Conservation (phyloP, 1,140 invertebrate species). For the Drosophila insularis region DNA sequence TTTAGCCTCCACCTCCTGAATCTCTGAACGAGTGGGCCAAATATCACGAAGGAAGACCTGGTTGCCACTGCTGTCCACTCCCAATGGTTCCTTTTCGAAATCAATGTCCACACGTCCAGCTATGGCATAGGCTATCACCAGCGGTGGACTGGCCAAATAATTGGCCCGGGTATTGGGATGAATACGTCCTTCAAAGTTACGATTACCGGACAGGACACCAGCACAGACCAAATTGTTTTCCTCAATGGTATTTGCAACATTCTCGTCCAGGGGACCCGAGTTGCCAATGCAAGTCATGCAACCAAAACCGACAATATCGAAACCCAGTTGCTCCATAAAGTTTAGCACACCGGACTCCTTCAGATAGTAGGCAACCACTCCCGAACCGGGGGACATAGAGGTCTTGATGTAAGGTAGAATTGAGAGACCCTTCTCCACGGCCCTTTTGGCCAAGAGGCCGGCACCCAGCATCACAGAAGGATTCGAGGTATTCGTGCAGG, state of each 20-base stretch:
- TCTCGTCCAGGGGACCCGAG: constrained; percentile 95
- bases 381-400: constrained; percentile 97
- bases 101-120: constrained; percentile 97
- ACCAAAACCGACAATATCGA: constrained; percentile 97
- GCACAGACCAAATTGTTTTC: constrained; percentile 97
- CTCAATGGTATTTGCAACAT: constrained; percentile 96
- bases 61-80: constrained; percentile 87
- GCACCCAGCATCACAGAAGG: constrained; percentile 98
- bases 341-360: constrained; percentile 92
- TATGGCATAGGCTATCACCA: constrained; percentile 98
- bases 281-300: constrained; percentile 99
- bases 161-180: constrained; percentile 98
- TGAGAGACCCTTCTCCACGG: constrained; percentile 93
- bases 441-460: constrained; percentile 96
- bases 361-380: constrained; percentile 98
- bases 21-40: constrained; percentile 95
- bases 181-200: constrained; percentile 98
- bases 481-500: constrained; percentile 99
- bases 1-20: constrained; percentile 94
- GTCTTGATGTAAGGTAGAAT: constrained; percentile 98
- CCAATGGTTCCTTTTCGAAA: constrained; percentile 94
- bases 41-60: constrained; percentile 94
- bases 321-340: constrained; percentile 93
- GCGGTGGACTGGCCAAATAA: constrained; percentile 96
- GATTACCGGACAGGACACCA: constrained; percentile 97